Evolutionary conservation across 2,888 invertebrate species (phyloP).

Genomic region (Patella depressa): DNA sequence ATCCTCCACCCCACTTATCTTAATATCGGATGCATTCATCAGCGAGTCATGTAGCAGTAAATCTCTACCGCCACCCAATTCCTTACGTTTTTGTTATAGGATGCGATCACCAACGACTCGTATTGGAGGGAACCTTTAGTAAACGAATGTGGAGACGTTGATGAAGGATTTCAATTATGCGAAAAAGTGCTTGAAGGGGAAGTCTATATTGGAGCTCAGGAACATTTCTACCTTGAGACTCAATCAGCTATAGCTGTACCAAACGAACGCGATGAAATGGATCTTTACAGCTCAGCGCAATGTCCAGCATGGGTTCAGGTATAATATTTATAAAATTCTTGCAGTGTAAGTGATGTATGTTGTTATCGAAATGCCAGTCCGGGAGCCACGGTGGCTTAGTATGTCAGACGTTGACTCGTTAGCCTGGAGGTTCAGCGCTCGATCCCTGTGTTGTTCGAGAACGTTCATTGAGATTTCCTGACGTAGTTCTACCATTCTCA

Average conservation of each 20-base stretch:
- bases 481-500: no score
- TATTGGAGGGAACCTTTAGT: constrained; percentile 24
- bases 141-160: constrained; percentile 75
- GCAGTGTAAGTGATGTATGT: no score
- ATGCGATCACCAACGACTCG: constrained; percentile 42
- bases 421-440: no score
- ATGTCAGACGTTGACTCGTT: no score
- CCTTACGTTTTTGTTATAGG: constrained; percentile 23
- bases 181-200: constrained; percentile 84
- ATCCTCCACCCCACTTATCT: no score
- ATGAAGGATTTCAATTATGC: constrained; percentile 78
- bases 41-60: no score
- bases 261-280: constrained; percentile 83
- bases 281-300: constrained; percentile 87
- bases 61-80: no score
- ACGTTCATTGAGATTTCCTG: no score
- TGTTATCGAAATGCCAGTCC: no score
- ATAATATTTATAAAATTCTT: background rate
- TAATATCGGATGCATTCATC: no score
- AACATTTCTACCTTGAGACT: constrained; percentile 97
- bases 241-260: constrained; percentile 73
- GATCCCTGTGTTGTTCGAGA: no score
- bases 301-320: constrained; percentile 55
- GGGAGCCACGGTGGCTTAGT: no score
- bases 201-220: constrained; percentile 88